Evolutionary conservation across 2,888 invertebrate genomes (phyloP).

Genomic region (Acleris holmiana): DNA sequence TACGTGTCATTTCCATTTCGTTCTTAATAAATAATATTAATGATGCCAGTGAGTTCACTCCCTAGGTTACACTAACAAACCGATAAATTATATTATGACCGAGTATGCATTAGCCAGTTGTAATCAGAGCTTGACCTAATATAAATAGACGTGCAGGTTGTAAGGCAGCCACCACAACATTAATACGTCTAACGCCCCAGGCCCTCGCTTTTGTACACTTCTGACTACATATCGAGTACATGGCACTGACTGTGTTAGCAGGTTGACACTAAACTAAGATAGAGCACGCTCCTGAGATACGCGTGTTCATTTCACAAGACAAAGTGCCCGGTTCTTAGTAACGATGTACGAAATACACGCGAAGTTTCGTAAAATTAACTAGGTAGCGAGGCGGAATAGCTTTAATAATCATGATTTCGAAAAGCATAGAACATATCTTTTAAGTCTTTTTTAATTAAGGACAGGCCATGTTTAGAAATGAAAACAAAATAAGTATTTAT

Average conservation of each 20-base stretch:
- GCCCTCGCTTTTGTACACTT: no score
- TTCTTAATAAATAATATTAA: no score
- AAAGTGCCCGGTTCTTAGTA: constrained; percentile 26
- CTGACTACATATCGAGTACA: no score
- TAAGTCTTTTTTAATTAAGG: no score
- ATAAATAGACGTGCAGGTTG: constrained; percentile 3
- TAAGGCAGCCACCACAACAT: constrained; percentile 9
- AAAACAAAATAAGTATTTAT: no score
- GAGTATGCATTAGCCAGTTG: no score
- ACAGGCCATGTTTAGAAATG: no score
- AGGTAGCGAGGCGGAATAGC: background rate
- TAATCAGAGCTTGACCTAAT: background rate
- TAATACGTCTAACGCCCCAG: background rate
- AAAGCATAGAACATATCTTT: no score
- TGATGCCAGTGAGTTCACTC: no score
- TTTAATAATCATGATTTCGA: background rate
- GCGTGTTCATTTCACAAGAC: constrained; percentile 15
- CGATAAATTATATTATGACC: no score
- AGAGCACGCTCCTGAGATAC: constrained; percentile 22
- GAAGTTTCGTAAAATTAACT: constrained; percentile 23
- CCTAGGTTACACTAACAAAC: no score
- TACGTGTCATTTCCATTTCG: no score
- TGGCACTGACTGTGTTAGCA: constrained; percentile 10
- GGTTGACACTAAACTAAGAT: constrained; percentile 27
- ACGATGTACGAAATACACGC: constrained; percentile 20